A percentile compares a stretch with the other conserved stretches of the same genome.
Conservation (phyloP, 2,797 vertebrate species). For the Pantherophis alleghaniensis region DNA sequence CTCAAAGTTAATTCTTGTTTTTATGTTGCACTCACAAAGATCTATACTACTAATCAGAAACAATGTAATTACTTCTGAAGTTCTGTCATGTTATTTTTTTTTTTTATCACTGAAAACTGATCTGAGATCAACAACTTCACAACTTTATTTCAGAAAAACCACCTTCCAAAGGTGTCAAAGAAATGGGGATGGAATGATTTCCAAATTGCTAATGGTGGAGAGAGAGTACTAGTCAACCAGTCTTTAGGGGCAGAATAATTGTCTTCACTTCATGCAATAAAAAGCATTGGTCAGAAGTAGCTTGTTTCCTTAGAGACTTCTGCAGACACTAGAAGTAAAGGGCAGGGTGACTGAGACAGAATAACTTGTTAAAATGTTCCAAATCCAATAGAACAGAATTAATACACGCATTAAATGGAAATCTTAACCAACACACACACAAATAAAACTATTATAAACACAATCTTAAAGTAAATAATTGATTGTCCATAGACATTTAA, state of each 20-base stretch:
- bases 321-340: conserved; percentile 28
- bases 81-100: conserved; percentile 25
- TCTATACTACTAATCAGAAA: background rate
- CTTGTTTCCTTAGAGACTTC: conserved; percentile 17
- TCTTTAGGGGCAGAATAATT: conserved; percentile 41
- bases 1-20: background rate
- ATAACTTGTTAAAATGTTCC: conserved; percentile 31
- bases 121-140: background rate
- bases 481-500: background rate
- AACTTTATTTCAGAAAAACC: conserved; percentile 28
- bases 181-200: conserved; percentile 28
- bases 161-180: conserved; percentile 41
- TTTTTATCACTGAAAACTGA: background rate
- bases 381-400: background rate
- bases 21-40: background rate
- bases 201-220: conserved; percentile 43
- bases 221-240: background rate
- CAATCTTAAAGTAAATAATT: conserved; percentile 17
- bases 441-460: conserved; percentile 7
- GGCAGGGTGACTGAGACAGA: background rate
- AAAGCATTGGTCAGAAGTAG: conserved; percentile 35
- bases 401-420: conserved; percentile 32
- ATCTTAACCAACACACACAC: background rate
- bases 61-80: background rate
- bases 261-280: conserved; percentile 37